Evolutionary conservation across 2,113 vertebrate species (phyloP).

Genomic region (Oncorhynchus clarkii): DNA sequence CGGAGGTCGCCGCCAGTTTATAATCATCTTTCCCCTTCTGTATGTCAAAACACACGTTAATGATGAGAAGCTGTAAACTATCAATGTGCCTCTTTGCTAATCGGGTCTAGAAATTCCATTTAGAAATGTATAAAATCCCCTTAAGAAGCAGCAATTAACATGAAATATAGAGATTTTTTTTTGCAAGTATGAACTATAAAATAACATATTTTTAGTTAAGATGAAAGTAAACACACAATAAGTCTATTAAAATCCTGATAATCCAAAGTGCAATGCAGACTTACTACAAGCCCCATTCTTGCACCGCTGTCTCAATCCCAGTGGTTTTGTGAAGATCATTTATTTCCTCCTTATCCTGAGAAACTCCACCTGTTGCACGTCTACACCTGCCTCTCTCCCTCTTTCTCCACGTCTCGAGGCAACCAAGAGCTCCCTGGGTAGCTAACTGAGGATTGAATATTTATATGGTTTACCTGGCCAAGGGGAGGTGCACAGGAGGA

Average conservation of each 20-base stretch:
- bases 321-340: conserved; percentile 61
- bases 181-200: conserved; percentile 1
- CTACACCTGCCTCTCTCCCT: conserved; percentile 47
- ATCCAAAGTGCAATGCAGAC: conserved; percentile 36
- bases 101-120: not conserved
- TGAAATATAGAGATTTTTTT: not conserved
- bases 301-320: conserved; percentile 52
- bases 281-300: conserved; percentile 77
- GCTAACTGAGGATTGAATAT: conserved; percentile 35
- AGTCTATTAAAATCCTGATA: not conserved
- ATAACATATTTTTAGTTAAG: not conserved
- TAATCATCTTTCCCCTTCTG: conserved; percentile 84
- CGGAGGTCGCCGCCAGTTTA: conserved; percentile 88
- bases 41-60: conserved; percentile 22
- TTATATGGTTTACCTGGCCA: conserved; percentile 66
- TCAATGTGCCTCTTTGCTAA: not conserved
- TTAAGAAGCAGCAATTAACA: not conserved
- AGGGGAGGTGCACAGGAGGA: conserved; percentile 40
- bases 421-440: conserved; percentile 59
- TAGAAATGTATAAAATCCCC: not conserved
- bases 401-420: conserved; percentile 46
- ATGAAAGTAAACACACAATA: not conserved
- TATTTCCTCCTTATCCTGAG: not conserved
- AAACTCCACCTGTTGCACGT: conserved; percentile 53
- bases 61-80: conserved; percentile 6